Evolutionary conservation across 2,888 invertebrate genomes (phyloP).

Genomic region (Aphidoletes aphidimyza): DNA sequence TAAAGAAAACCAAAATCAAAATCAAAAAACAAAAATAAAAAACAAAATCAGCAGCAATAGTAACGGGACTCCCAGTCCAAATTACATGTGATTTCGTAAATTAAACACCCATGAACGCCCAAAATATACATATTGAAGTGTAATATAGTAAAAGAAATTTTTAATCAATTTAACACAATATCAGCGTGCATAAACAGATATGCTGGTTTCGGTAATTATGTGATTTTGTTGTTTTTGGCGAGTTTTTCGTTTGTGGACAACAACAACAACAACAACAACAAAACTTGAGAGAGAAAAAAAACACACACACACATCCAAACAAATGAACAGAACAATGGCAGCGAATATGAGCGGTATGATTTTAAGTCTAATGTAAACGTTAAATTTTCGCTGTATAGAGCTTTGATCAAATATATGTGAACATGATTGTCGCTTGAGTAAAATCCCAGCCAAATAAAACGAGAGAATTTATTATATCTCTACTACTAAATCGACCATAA

Average conservation of each 20-base stretch:
- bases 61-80: conserved; percentile 5
- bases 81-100: neutral
- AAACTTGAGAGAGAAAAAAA: neutral
- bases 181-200: neutral
- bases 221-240: neutral
- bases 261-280: too few relatives aligned
- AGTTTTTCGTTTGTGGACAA: too few relatives aligned
- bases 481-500: conserved; percentile 44
- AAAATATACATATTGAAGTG: neutral
- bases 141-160: conserved; percentile 17
- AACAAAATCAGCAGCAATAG: neutral
- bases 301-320: neutral
- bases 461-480: conserved; percentile 38
- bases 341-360: neutral
- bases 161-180: conserved; percentile 30
- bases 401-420: neutral
- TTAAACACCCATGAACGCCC: neutral
- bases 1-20: too few relatives aligned
- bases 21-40: too few relatives aligned
- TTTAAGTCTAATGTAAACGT: too few relatives aligned
- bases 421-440: neutral
- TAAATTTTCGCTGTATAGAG: neutral
- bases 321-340: neutral
- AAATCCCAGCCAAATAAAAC: neutral
- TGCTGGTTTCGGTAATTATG: neutral